Percentiles rank a stretch among this genome's conserved stretches.
phyloP scores from a whole-genome alignment of 2,113 vertebrate genomes.

The Aptenodytes patagonicus region DNA sequence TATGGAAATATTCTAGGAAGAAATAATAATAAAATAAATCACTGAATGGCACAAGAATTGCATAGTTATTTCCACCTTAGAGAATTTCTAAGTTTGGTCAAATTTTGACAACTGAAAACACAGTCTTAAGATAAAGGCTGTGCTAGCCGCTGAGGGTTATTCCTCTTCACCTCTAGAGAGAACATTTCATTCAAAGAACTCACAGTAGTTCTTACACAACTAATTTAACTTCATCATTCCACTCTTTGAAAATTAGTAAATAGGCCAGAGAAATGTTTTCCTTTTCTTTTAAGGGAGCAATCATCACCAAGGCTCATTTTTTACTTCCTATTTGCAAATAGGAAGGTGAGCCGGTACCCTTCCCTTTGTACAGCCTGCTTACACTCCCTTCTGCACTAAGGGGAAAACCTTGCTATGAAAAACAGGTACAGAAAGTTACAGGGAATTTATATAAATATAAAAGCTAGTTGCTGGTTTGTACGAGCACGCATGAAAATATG shows the following conservation, averaged over 20 bases:
- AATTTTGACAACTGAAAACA: background rate
- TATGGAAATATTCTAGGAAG: background rate
- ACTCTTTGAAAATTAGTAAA: background rate
- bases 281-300: background rate
- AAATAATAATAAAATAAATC: background rate
- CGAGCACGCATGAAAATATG: background rate
- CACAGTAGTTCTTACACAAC: background rate
- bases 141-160: background rate
- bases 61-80: background rate
- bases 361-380: background rate
- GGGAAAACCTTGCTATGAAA: background rate
- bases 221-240: background rate
- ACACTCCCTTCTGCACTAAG: rapidly evolving
- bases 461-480: background rate
- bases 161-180: background rate
- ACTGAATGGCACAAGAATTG: background rate
- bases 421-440: background rate
- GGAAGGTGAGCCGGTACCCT: background rate
- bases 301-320: background rate
- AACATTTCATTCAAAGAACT: background rate
- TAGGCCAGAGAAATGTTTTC: too few relatives aligned
- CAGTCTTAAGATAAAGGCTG: background rate
- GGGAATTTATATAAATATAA: background rate
- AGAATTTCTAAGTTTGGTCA: background rate
- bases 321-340: background rate